phyloP scores from a whole-genome alignment of 1,140 invertebrate genomes.

The Drosophila santomea region DNA sequence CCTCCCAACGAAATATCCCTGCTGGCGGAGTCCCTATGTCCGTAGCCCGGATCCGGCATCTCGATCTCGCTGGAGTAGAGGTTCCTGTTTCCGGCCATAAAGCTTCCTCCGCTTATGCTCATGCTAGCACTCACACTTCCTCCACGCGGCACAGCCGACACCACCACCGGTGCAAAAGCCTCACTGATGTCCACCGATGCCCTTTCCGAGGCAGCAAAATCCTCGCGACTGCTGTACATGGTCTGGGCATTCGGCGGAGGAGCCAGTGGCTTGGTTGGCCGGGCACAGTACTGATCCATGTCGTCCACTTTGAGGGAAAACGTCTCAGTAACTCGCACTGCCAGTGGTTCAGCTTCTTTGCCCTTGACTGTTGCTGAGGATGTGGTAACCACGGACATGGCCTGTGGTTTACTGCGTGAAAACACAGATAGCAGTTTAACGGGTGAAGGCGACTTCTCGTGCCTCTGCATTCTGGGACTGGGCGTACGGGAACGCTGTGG shows the following conservation, averaged over 20 bases:
- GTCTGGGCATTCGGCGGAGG: constrained; percentile 57
- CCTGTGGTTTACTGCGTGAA: constrained; percentile 50
- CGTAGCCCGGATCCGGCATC: constrained; percentile 33
- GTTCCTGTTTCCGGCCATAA: constrained; percentile 72
- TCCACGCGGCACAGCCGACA: constrained; percentile 57
- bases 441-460: constrained; percentile 72
- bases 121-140: constrained; percentile 28
- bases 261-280: constrained; percentile 55
- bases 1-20: constrained; percentile 64
- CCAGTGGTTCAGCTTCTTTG: constrained; percentile 62
- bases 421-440: constrained; percentile 62
- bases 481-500: constrained; percentile 51
- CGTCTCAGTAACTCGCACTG: constrained; percentile 76
- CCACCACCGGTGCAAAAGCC: constrained; percentile 74
- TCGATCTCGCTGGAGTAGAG: constrained; percentile 77
- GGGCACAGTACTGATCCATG: constrained; percentile 77
- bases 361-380: constrained; percentile 55
- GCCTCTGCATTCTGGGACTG: constrained; percentile 31
- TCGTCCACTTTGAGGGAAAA: constrained; percentile 82
- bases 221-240: constrained; percentile 77
- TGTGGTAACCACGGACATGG: constrained; percentile 63
- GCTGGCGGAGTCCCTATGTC: constrained; percentile 47
- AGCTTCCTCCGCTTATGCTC: constrained; percentile 41
- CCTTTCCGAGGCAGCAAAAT: constrained; percentile 66
- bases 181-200: constrained; percentile 62